Conservation (phyloP, 2,797 vertebrate genomes). For the Helostoma temminkii region DNA sequence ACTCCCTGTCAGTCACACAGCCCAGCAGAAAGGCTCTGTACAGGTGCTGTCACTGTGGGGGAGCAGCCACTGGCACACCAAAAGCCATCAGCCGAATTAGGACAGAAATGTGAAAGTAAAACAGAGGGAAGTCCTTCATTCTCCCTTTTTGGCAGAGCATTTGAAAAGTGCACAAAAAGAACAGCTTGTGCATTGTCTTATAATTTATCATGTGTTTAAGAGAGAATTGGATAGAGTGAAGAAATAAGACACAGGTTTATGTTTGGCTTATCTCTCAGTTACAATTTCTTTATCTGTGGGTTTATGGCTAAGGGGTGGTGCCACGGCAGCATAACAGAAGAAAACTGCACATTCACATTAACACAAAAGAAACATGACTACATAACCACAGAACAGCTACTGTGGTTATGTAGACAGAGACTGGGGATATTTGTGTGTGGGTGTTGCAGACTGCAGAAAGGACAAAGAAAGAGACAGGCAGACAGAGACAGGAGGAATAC, state of each 20-base stretch:
- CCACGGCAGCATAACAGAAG: background rate
- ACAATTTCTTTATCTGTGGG: background rate
- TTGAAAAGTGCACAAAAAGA: background rate
- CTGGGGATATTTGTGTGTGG: background rate
- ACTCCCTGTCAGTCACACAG: constrained; percentile 50
- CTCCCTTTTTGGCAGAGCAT: too few species aligned
- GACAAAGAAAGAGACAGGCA: constrained; percentile 22
- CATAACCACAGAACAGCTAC: constrained; percentile 4
- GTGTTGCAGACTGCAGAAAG: constrained; percentile 3
- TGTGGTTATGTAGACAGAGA: too few species aligned
- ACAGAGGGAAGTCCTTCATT: background rate
- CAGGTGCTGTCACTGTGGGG: constrained; percentile 65
- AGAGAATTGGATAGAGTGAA: background rate
- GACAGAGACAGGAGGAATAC: constrained; percentile 12
- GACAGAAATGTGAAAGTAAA: constrained; percentile 14
- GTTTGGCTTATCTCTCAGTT: constrained; percentile 3
- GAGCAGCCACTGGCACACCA: constrained; percentile 29
- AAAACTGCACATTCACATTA: constrained; percentile 7
- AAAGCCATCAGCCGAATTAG: constrained; percentile 45
- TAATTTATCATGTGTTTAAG: background rate
- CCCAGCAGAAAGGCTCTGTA: constrained; percentile 31
- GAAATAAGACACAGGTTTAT: background rate
- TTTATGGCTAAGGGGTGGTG: background rate
- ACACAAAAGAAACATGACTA: constrained; percentile 3
- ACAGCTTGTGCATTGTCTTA: background rate